phyloP scores from a whole-genome alignment of 2,888 invertebrate genomes.

The Cabera pusaria region DNA sequence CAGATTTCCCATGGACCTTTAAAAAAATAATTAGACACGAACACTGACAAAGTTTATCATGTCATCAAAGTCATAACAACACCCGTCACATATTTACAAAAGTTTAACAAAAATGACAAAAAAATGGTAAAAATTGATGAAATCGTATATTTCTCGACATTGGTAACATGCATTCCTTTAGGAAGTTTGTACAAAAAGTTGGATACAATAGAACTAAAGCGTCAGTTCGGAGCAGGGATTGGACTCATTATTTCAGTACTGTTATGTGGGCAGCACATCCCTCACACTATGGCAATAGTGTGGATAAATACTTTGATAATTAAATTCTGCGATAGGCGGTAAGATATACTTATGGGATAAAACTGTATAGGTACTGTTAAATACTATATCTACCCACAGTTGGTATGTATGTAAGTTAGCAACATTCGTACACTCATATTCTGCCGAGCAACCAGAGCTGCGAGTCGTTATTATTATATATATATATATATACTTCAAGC shows the following conservation, averaged over 20 bases:
- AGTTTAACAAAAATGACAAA: conserved; percentile 9
- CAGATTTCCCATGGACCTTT: too few relatives aligned
- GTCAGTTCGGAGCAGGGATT: conserved; percentile 83
- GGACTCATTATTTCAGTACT: conserved; percentile 83
- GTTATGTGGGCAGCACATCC: conserved; percentile 84
- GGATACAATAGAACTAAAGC: conserved; percentile 69
- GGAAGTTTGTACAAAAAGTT: conserved; percentile 84
- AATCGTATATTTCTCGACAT: conserved; percentile 50
- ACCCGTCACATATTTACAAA: too few relatives aligned
- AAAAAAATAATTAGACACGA: too few relatives aligned
- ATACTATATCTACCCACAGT: too few relatives aligned
- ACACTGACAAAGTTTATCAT: too few relatives aligned
- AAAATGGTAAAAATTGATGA: conserved; percentile 27
- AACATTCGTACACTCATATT: too few relatives aligned
- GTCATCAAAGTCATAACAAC: too few relatives aligned
- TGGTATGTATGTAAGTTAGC: too few relatives aligned
- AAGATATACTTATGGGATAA: conserved; percentile 43
- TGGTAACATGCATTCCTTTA: conserved; percentile 78
- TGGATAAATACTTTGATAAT: conserved; percentile 85
- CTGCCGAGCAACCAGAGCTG: too few relatives aligned
- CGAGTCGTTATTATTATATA: too few relatives aligned
- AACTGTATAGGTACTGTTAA: too few relatives aligned
- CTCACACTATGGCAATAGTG: conserved; percentile 84
- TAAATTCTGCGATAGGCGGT: conserved; percentile 80
- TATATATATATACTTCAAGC: too few relatives aligned